Evolutionary conservation across 2,888 invertebrate species (phyloP).

Genomic region (Toxonevra muliebris): DNA sequence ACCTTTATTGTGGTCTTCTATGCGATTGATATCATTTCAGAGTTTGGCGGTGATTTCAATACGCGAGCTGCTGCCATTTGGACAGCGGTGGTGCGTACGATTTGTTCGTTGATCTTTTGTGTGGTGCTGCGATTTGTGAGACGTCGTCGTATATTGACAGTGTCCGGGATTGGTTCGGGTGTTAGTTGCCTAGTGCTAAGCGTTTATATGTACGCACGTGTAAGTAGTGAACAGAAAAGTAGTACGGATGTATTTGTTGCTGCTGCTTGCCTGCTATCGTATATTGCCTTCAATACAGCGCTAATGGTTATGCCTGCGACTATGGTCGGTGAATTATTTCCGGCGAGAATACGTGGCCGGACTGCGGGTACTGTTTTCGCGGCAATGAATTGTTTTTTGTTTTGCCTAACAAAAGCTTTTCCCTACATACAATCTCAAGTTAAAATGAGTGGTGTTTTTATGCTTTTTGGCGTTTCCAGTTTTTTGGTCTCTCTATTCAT

Average conservation of each 20-base stretch:
- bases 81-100: slow-evolving; percentile 74
- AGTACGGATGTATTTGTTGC: slow-evolving; percentile 53
- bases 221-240: slow-evolving; percentile 50
- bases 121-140: slow-evolving; percentile 72
- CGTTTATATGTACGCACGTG: slow-evolving; percentile 65
- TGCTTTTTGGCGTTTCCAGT: slow-evolving; percentile 74
- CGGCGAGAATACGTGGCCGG: slow-evolving; percentile 77
- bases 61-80: slow-evolving; percentile 73
- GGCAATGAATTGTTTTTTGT: slow-evolving; percentile 74
- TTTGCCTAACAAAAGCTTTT: slow-evolving; percentile 76
- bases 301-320: slow-evolving; percentile 79
- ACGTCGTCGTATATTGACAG: slow-evolving; percentile 72
- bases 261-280: slow-evolving; percentile 69
- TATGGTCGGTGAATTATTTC: slow-evolving; percentile 79
- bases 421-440: slow-evolving; percentile 71
- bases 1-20: slow-evolving; percentile 83
- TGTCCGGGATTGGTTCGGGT: slow-evolving; percentile 75
- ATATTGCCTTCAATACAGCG: slow-evolving; percentile 80
- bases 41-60: slow-evolving; percentile 66
- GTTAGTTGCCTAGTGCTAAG: slow-evolving; percentile 72
- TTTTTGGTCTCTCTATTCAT: slow-evolving; percentile 72
- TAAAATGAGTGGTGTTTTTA: slow-evolving; percentile 76
- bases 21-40: slow-evolving; percentile 76
- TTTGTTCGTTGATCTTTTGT: slow-evolving; percentile 74
- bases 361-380: slow-evolving; percentile 80